Evolutionary conservation across 2,797 vertebrate genomes (phyloP).

Genomic region (Myotis daubentonii): DNA sequence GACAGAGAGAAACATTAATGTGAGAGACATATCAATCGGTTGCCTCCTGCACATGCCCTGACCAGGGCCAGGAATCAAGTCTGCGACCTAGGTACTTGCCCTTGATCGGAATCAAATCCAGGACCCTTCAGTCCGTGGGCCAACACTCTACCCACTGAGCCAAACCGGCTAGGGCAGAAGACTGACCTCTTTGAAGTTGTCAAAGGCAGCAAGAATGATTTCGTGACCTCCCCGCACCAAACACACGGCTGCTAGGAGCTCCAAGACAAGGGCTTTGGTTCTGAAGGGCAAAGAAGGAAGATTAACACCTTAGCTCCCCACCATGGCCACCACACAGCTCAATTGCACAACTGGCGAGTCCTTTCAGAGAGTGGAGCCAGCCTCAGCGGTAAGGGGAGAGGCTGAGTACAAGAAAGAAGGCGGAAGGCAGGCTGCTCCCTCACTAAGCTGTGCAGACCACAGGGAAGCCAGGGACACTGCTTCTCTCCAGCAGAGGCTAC

Average conservation of each 20-base stretch:
- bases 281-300: conserved; percentile 82
- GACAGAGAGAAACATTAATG: too few species aligned
- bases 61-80: too few species aligned
- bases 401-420: background rate
- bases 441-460: background rate
- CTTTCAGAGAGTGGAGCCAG: background rate
- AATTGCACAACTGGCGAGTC: background rate
- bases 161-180: background rate
- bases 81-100: too few species aligned
- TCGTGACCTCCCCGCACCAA: conserved; percentile 97
- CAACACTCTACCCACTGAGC: too few species aligned
- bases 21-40: too few species aligned
- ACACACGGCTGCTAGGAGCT: conserved; percentile 97
- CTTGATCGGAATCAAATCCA: too few species aligned
- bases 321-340: background rate
- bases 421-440: background rate
- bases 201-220: conserved; percentile 98
- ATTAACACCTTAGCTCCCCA: background rate
- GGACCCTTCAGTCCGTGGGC: too few species aligned
- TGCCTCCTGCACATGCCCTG: too few species aligned
- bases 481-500: background rate
- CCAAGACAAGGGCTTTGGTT: conserved; percentile 97
- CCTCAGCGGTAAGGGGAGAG: background rate
- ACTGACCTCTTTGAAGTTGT: conserved; percentile 98
- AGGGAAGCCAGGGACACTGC: background rate